phyloP scores from a whole-genome alignment of 1,140 invertebrate genomes.

The Sitodiplosis mosellana region DNA sequence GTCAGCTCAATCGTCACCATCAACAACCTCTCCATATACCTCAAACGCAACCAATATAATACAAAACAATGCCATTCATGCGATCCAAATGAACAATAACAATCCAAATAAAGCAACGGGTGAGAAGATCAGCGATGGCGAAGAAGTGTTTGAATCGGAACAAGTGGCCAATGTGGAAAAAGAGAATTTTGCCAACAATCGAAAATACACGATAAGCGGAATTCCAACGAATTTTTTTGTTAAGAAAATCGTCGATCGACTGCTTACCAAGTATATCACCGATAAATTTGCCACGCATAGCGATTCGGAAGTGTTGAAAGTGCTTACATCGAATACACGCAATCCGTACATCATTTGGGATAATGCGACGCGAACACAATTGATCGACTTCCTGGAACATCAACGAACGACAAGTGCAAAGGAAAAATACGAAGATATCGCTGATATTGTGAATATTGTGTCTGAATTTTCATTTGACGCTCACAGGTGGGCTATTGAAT shows the following conservation, averaged over 20 bases:
- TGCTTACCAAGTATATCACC: conserved; percentile 81
- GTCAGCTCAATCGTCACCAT: background rate
- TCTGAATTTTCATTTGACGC: conserved; percentile 21
- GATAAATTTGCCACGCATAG: conserved; percentile 46
- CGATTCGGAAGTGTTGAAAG: conserved; percentile 53
- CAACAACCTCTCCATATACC: conserved; percentile 16
- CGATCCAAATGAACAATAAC: conserved; percentile 8
- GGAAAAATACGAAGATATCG: conserved; percentile 23
- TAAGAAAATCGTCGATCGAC: conserved; percentile 40
- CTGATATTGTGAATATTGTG: conserved; percentile 35
- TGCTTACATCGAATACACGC: conserved; percentile 84
- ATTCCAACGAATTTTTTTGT: conserved; percentile 19
- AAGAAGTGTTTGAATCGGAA: conserved; percentile 8
- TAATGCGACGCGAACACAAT: conserved; percentile 84
- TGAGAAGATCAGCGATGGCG: background rate
- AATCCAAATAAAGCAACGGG: conserved; percentile 3
- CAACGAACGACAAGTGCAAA: conserved; percentile 42
- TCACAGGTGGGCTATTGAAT: conserved; percentile 15
- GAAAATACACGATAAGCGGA: conserved; percentile 17
- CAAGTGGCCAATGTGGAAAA: conserved; percentile 12
- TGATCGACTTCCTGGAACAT: conserved; percentile 69
- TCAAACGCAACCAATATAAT: conserved; percentile 23
- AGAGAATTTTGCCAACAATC: conserved; percentile 10
- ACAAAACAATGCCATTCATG: conserved; percentile 12
- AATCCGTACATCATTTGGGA: conserved; percentile 97